Evolutionary conservation across 1,140 invertebrate genomes (phyloP).

Genomic region (Grapholita molesta): DNA sequence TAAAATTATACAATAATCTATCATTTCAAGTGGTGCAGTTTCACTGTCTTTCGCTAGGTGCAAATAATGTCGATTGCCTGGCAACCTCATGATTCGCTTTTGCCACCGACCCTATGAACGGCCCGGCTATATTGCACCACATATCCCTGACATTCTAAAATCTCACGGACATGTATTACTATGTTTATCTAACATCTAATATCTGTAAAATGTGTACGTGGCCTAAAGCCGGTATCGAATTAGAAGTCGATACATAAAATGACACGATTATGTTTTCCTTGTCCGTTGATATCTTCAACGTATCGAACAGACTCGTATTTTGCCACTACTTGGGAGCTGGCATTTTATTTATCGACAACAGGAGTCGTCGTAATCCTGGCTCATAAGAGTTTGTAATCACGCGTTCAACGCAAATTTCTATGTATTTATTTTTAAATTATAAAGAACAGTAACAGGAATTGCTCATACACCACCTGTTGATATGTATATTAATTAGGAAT

Average conservation of each 20-base stretch:
- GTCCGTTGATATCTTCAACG: not conserved
- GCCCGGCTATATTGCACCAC: no score
- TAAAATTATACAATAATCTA: no score
- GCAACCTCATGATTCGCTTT: no score
- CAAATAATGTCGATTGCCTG: no score
- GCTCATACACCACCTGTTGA: slow-evolving; percentile 74
- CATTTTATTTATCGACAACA: slow-evolving; percentile 9
- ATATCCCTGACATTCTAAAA: not conserved
- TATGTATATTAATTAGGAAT: slow-evolving; percentile 54
- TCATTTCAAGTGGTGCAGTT: no score
- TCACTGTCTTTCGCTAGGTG: no score
- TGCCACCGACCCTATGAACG: no score
- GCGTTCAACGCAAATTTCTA: not conserved
- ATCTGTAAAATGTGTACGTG: not conserved
- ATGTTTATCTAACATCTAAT: no score
- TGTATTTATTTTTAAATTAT: not conserved
- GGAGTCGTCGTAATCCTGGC: not conserved
- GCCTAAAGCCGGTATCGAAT: not conserved
- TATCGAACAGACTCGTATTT: no score
- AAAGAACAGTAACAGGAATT: slow-evolving; percentile 44
- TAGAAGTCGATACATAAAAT: slow-evolving; percentile 3
- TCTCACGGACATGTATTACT: not conserved
- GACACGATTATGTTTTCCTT: not conserved
- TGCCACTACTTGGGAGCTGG: not conserved
- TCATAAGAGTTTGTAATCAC: not conserved